These are phyloP conservation scores for Spodoptera litura DNA, from an alignment of 1,140 invertebrate genomes.

Conservation along the genomic window DNA sequence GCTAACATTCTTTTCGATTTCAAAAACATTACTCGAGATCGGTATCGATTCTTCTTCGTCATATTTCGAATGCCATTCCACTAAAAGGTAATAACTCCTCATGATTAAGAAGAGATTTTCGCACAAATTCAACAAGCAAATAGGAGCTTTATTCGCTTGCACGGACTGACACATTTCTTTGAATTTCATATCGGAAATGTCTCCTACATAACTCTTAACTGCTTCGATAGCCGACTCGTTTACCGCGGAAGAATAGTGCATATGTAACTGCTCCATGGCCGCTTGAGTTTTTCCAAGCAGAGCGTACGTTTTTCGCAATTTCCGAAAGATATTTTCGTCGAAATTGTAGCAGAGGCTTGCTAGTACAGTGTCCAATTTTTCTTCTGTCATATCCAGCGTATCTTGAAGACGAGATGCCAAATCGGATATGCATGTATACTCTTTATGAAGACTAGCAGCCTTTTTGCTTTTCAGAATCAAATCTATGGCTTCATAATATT, in stretches of 20 bases:
- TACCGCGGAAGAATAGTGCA: conserved; percentile 97
- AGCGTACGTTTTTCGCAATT: conserved; percentile 94
- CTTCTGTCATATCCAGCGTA: conserved; percentile 96
- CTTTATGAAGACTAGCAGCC: conserved; percentile 92
- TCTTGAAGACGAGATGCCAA: conserved; percentile 95
- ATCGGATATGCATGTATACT: conserved; percentile 95
- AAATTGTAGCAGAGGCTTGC: conserved; percentile 91
- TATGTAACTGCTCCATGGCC: conserved; percentile 97
- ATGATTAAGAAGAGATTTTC: conserved; percentile 94
- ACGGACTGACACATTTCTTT: conserved; percentile 92
- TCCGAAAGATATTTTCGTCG: conserved; percentile 90
- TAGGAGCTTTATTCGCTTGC: conserved; percentile 91
- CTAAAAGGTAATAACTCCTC: conserved; percentile 92
- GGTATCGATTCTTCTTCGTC: conserved; percentile 74
- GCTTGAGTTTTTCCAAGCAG: conserved; percentile 95
- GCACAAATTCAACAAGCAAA: conserved; percentile 93
- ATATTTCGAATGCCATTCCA: conserved; percentile 91
- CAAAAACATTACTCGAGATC: conserved; percentile 76
- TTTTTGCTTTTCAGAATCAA: conserved; percentile 95
- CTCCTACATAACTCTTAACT: conserved; percentile 90
- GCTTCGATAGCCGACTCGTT: conserved; percentile 95
- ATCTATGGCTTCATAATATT: conserved; percentile 96
- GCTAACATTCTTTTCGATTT: conserved; percentile 89
- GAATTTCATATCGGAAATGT: conserved; percentile 90
- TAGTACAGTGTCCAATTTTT: conserved; percentile 95